Conservation (phyloP, 1,140 invertebrate species). For the Drosophila albomicans region DNA sequence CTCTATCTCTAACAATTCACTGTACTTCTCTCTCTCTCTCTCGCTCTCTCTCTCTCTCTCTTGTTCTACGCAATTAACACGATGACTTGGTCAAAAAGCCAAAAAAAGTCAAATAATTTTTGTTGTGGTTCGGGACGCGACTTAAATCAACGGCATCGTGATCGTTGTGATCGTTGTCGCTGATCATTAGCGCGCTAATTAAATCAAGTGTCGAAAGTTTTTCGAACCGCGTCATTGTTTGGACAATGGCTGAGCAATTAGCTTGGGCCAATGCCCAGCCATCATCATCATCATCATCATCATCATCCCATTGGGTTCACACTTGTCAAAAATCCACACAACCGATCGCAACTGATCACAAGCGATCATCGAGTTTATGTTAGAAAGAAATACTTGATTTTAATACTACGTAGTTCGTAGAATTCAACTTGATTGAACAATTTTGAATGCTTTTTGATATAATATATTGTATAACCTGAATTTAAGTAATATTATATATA, state of each 20-base stretch:
- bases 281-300: neutral
- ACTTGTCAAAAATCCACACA: too few species aligned
- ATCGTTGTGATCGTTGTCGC: conserved; percentile 36
- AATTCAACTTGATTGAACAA: too few species aligned
- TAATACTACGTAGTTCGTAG: too few species aligned
- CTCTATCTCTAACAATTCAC: conserved; percentile 6
- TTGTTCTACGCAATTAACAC: conserved; percentile 73
- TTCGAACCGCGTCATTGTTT: conserved; percentile 70
- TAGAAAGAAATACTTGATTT: too few species aligned
- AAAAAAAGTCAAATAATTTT: conserved; percentile 12
- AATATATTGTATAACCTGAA: too few species aligned
- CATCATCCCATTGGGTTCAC: too few species aligned
- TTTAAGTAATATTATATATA: too few species aligned
- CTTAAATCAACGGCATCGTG: conserved; percentile 61
- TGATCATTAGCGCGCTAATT: conserved; percentile 78
- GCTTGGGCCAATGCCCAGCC: conserved; percentile 37
- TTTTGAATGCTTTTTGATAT: too few species aligned
- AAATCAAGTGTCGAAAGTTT: conserved; percentile 68
- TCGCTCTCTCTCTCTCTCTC: conserved; percentile 13
- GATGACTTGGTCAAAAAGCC: conserved; percentile 54
- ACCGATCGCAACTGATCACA: too few species aligned
- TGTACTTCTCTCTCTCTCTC: conserved; percentile 12
- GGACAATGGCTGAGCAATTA: conserved; percentile 76
- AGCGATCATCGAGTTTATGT: too few species aligned
- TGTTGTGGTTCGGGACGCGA: conserved; percentile 1